Conservation (phyloP, 1,140 invertebrate species). For the Lucilia cuprina region DNA sequence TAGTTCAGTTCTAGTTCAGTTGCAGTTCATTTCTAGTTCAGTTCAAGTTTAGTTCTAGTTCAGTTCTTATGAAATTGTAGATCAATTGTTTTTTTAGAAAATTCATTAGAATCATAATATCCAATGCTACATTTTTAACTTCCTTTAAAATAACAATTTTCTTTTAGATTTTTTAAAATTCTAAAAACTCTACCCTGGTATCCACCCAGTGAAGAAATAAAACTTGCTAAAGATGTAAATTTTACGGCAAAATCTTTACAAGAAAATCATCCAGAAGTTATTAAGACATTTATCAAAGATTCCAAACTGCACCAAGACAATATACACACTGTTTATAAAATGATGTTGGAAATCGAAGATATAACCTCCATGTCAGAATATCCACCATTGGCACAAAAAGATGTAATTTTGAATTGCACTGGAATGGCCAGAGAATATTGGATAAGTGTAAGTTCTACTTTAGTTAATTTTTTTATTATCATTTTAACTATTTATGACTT, state of each 20-base stretch:
- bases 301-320: background rate
- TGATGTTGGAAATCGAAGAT: slow-evolving; percentile 37
- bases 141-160: background rate
- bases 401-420: background rate
- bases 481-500: background rate
- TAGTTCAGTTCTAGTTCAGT: too few relatives aligned
- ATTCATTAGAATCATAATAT: too few relatives aligned
- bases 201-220: slow-evolving; percentile 43
- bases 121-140: too few relatives aligned
- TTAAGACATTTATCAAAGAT: slow-evolving; percentile 2
- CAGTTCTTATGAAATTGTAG: too few relatives aligned
- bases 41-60: too few relatives aligned
- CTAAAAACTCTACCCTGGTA: slow-evolving; percentile 39
- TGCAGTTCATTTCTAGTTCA: too few relatives aligned
- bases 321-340: background rate
- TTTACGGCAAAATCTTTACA: slow-evolving; percentile 38
- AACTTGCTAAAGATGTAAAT: slow-evolving; percentile 37
- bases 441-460: background rate
- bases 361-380: slow-evolving; percentile 13
- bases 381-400: slow-evolving; percentile 9
- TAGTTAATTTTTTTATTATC: background rate
- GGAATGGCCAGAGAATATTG: background rate
- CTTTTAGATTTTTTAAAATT: slow-evolving; percentile 40
- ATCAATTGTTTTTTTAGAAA: too few relatives aligned
- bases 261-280: background rate